Base-by-base conservation (phyloP, 2,888 invertebrate species). In the Mesopsocus fuscifrons region DNA sequence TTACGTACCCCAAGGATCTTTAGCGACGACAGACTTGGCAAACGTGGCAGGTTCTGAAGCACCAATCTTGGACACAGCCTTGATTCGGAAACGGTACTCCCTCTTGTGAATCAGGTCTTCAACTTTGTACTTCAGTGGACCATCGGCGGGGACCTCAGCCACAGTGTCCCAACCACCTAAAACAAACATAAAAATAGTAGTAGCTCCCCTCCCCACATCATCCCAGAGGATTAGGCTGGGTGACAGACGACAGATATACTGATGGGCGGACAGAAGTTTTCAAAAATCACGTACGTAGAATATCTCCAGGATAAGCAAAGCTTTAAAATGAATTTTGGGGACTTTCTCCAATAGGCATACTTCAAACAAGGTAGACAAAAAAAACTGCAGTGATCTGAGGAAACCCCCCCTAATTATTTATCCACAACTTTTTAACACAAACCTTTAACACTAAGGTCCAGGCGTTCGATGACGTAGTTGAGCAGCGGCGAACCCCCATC, bases 1-100 rank as follows among this genome's bases (percentile, higher is more conserved):
- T n/a, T n/a, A 57, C 62, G 61, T 63, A 83, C 83, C 89, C 88
- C 91, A 95, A 50, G 94, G 94, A 71, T 95, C 92, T 63, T 95
- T 95, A 41, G 94, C 94, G 48, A 92, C 65, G 38, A 94, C 78
- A 9, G 83, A 76, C 58, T 87, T 88, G 52, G 71, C 79, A 52
- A 88, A 87, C 44, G 77, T 65, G 34, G 85, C 83, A 38, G 92
- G 91, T 59, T 94, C 92, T 57, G 92, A 91, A 42, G 84, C 71
- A 42, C 94, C 94, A 48, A 94, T 71, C 59, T 89, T 87, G 63
- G 94, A 95, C 21, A 91, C 80, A 48, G 94, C 94, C 52, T 85
- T 77, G 51, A 88, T 81, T 51, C 94, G 76, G 68, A 94, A 92
- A 66, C 88, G 89, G 67, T 95, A 95, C 55, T 88, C 85, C 57